Base-by-base conservation (phyloP, 2,888 invertebrate genomes). In the Megalurothrips usitatus region DNA sequence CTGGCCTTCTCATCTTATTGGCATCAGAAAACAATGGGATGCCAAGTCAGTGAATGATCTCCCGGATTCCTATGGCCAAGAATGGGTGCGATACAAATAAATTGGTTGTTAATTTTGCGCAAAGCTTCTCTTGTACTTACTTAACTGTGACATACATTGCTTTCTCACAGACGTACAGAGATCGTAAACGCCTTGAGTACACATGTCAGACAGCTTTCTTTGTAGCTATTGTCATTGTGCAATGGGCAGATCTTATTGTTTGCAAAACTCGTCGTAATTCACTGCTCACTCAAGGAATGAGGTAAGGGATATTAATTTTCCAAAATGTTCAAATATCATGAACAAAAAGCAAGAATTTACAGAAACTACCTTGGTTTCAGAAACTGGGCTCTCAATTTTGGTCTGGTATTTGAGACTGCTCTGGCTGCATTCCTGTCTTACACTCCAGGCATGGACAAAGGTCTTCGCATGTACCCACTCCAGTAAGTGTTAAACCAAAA, bases 201-300 rank as follows among this genome's bases (percentile, higher is more conserved):
- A 92, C 92, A 83, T 93, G 94, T 81, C 93, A 94, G 86, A 93
- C 95, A 0, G 92, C 94, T 23, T 95, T 93, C 87, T 96, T 95
- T 85, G 91, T 94, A 3, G 91, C 94, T 10, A 90, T 94, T 82
- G 94, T 95, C 58, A 89, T 93, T 85, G 93, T 93, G 79, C 94
- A 95, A 87, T 91, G 93, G 87, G 92, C 94, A 19, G 94, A 95
- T 87, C 90, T 93, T 82, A 91, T 94, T 83, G 92, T 94, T 84
- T 94, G 94, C 86, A 94, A 94, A 87, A 94, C 94, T 0, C 89
- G 94, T 82, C 89, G 93, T 83, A 90, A 93, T 84, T 94, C 94
- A 0, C 87, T 95, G 58, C 85, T 93, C 80, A 91, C 92, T 84
- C 94, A 94, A 85, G 93, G 94, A 83, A 94, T 95, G 94, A 90